Percentiles rank a stretch among this genome's conserved stretches.
Conservation (phyloP, 2,888 invertebrate species). For the Sinopyrophorus schimmeli region DNA sequence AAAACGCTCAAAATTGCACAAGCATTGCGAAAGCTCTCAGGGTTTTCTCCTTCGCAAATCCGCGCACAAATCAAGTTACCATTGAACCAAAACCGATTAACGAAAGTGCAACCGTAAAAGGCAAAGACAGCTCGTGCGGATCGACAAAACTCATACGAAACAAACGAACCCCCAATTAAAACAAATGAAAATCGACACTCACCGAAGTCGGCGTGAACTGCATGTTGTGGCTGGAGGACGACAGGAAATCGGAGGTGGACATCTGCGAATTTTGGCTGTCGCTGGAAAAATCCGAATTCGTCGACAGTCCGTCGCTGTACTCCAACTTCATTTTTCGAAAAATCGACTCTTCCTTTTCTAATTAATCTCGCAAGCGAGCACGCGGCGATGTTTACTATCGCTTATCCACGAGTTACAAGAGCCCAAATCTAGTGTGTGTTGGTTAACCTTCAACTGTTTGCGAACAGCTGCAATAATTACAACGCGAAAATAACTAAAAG, state of each 20-base stretch:
- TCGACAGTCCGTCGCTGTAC: conserved; percentile 52
- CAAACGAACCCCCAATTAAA: conserved; percentile 1
- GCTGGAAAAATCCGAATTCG: conserved; percentile 54
- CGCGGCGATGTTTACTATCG: conserved; percentile 28
- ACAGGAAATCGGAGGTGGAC: conserved; percentile 48
- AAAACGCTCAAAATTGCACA: too few relatives aligned
- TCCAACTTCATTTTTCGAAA: conserved; percentile 51
- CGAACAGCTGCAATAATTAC: conserved; percentile 25
- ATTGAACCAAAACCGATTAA: conserved; percentile 12
- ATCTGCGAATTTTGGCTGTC: conserved; percentile 54
- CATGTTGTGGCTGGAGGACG: conserved; percentile 48
- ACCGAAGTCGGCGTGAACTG: conserved; percentile 46
- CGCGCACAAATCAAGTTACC: conserved; percentile 10
- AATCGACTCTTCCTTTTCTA: neutral
- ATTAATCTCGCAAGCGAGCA: conserved; percentile 4
- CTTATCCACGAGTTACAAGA: conserved; percentile 16
- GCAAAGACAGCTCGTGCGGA: conserved; percentile 7
- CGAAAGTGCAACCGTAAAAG: conserved; percentile 22
- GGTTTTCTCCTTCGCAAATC: conserved; percentile 14
- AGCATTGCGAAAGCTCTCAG: conserved; percentile 12
- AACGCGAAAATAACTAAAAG: conserved; percentile 18
- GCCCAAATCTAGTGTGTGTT: too few relatives aligned
- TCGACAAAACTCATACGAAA: conserved; percentile 5
- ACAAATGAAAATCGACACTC: too few relatives aligned
- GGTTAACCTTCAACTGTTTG: conserved; percentile 40